Evolutionary conservation across 2,797 vertebrate species (phyloP).

Genomic region (Trachurus trachurus): DNA sequence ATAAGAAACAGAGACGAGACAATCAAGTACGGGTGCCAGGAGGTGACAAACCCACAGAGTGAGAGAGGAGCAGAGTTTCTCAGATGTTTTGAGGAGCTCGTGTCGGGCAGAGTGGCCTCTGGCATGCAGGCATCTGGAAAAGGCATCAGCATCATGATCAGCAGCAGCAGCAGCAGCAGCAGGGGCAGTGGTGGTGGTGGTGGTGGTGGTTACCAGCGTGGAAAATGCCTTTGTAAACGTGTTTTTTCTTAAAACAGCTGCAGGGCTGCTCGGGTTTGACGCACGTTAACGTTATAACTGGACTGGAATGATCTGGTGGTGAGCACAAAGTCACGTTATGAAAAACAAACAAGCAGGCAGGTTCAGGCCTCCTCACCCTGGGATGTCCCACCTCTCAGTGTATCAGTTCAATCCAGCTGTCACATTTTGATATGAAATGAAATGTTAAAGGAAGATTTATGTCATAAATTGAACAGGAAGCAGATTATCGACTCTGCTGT

Average conservation of each 20-base stretch:
- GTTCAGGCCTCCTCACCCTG: not conserved
- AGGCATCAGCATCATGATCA: conserved; percentile 28
- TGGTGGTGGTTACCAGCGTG: conserved; percentile 18
- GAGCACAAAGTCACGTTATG: conserved; percentile 8
- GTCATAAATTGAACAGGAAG: too few relatives aligned
- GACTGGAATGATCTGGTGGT: conserved; percentile 53
- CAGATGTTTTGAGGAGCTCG: conserved; percentile 63
- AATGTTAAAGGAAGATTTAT: not conserved
- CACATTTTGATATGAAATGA: not conserved
- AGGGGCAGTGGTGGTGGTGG: not conserved
- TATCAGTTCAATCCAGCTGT: not conserved
- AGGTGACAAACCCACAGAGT: conserved; percentile 46
- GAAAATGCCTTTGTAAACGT: conserved; percentile 32
- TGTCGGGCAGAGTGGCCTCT: conserved; percentile 22
- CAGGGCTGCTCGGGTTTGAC: conserved; percentile 36
- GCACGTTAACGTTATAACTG: conserved; percentile 42
- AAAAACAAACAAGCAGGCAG: conserved; percentile 36
- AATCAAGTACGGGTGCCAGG: conserved; percentile 7
- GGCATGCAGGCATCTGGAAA: conserved; percentile 58
- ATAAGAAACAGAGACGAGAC: not conserved
- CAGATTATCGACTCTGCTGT: too few relatives aligned
- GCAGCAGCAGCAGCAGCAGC: too few relatives aligned
- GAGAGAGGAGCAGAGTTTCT: conserved; percentile 38
- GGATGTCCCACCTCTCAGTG: not conserved
- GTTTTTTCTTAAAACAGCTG: conserved; percentile 64